phyloP scores from a whole-genome alignment of 2,113 vertebrate species.

The Phalacrocorax brasilianus region DNA sequence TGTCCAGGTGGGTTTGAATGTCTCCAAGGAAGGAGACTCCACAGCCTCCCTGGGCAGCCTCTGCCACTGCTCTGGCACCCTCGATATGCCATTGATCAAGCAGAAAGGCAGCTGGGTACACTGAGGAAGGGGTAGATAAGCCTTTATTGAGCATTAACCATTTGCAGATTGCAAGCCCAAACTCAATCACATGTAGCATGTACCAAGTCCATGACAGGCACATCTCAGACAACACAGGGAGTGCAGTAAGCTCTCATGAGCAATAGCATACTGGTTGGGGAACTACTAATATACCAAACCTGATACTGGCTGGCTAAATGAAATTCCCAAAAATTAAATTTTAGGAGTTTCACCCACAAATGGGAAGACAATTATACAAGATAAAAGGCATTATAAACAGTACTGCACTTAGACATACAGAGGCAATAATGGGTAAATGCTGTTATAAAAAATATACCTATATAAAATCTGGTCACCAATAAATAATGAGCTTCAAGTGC shows the following conservation, averaged over 20 bases:
- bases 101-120: neutral
- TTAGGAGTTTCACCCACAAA: neutral
- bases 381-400: neutral
- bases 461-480: neutral
- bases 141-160: neutral
- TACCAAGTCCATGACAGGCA: neutral
- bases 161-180: neutral
- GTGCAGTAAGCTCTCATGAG: neutral
- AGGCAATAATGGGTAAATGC: neutral
- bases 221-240: neutral
- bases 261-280: neutral
- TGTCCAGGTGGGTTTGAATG: too few species aligned
- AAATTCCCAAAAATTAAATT: neutral
- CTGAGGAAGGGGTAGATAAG: neutral
- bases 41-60: too few species aligned
- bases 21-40: too few species aligned
- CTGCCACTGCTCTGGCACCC: too few species aligned
- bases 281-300: neutral
- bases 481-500: neutral
- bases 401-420: neutral
- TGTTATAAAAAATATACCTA: neutral
- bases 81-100: neutral
- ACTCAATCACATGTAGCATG: neutral
- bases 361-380: neutral
- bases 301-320: neutral